phyloP scores from a whole-genome alignment of 2,888 invertebrate species.

The Rutpela maculata region DNA sequence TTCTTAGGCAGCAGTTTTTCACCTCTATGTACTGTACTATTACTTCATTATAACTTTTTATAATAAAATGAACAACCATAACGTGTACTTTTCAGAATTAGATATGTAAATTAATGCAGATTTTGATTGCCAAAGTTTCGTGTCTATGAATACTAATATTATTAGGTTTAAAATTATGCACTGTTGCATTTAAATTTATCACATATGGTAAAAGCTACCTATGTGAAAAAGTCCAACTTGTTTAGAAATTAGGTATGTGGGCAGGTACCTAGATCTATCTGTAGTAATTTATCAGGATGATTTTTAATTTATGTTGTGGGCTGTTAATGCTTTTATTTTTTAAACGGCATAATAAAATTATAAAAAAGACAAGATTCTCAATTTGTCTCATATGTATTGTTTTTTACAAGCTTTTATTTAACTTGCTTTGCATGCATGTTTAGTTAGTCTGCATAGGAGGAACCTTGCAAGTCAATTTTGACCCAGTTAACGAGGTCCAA shows the following conservation, averaged over 20 bases:
- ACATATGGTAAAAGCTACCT: constrained; percentile 14
- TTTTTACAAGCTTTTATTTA: too few relatives aligned
- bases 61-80: not conserved
- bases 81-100: constrained; percentile 12
- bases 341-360: too few relatives aligned
- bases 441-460: too few relatives aligned
- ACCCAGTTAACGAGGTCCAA: too few relatives aligned
- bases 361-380: too few relatives aligned
- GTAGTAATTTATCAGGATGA: not conserved
- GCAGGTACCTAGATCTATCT: not conserved
- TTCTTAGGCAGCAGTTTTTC: too few relatives aligned
- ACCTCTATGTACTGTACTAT: too few relatives aligned
- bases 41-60: not conserved
- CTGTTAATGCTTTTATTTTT: too few relatives aligned
- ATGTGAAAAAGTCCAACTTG: not conserved
- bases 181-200: constrained; percentile 4
- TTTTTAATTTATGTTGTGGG: not conserved
- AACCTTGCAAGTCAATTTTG: too few relatives aligned
- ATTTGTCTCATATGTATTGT: too few relatives aligned
- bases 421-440: too few relatives aligned
- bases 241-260: not conserved
- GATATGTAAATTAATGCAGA: constrained; percentile 21
- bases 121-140: constrained; percentile 17
- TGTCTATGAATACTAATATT: constrained; percentile 14
- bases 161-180: constrained; percentile 13